Evolutionary conservation across 2,113 vertebrate species (phyloP), one percentile per base, ranked within the genome.

Genomic region (Pluvialis apricaria): DNA sequence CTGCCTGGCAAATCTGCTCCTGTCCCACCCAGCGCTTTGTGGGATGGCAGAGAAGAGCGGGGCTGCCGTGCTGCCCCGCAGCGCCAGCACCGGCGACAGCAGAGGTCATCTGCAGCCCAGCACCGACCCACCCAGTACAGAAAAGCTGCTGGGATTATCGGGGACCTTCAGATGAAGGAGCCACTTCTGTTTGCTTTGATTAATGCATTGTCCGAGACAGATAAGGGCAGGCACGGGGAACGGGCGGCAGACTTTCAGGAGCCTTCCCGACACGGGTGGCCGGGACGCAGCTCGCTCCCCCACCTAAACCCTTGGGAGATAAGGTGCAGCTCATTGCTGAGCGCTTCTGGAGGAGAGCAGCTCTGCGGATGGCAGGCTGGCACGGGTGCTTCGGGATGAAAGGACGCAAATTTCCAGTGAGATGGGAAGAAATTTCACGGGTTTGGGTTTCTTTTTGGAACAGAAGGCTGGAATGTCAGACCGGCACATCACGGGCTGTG

Each of bases 401-500:
- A 60, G 42, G 75, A 58, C 3, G 7, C 10, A 61, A 68, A 69
- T 91, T 90, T 89, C 77, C 24, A 69, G 17, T 4, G 20, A 81
- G 44, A 21, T 28, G 60, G 77, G 44, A 81, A 84, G 31, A 70
- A 61, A 73, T 40, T 21, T 31, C 31, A 52, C 15, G 1, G 42
- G n/a, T n/a, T n/a, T n/a, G 42, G 45, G 18, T 18, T 45, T 9
- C n/a, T 82, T 80, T 64, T 64, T 54, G 32, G 29, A 79, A 64
- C 18, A 45, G 80, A 49, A 75, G 60, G 38, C 60, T 62, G 62
- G 31, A 36, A 69, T 19, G 31, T 21, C 7, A 3, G 62, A 38
- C 19, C 0, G 0, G 51, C 29, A 57, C 24, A 40, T 66, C 55
- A 58, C 0, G 0, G 32, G 13, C 16, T 60, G 32, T 71, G 49